Evolutionary conservation across 2,888 invertebrate genomes (phyloP), one percentile per base, ranked within the genome.

Genomic region (Yponomeuta sedellus): DNA sequence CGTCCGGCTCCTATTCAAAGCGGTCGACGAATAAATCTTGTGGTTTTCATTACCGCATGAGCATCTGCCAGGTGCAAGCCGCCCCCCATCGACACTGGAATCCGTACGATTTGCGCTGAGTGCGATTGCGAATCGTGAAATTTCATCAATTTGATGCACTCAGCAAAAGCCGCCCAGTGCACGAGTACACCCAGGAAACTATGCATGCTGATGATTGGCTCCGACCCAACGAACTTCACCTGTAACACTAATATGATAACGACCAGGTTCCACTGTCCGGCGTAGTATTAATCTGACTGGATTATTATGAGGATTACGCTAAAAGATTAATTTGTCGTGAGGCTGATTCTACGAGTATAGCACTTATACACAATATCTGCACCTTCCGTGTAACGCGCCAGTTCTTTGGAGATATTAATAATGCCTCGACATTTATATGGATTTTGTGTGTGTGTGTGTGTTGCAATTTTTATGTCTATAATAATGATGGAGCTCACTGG

Each of bases 1-100:
- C 67, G 64, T 64, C 65, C 28, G 61, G 39, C 66, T 61, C 65
- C 52, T 20, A 25, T 61, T 61, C n/a, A 10, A 61, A 61, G n/a
- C 28, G 4, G 12, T 34, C 61, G 61, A 39, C 25, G 34, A 34
- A 61, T 34, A 12, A 61, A 61, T 25, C 59, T 59, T 25, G 22
- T 25, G 12, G 59, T 59, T 59, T 59, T 25, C 59, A 59, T 22
- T 22, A 22, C 11, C n/a, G 20, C 25, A 22, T 52, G 44, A 52
- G 4, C 44, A 52, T 52, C 44, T 34, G 16, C 16, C 16, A 52
- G 44, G 16, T 8, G 12, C 4, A 12, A 52, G 44, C 12, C 44
- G 44, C 44, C 16, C 12, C 44, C 34, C 34, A 34, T 34, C 44
- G 44, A 12, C 44, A 12, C 12, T 52, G 16, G 44, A 52, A 52